Conservation (phyloP, 2,113 vertebrate genomes). For the Entomyzon cyanotis region DNA sequence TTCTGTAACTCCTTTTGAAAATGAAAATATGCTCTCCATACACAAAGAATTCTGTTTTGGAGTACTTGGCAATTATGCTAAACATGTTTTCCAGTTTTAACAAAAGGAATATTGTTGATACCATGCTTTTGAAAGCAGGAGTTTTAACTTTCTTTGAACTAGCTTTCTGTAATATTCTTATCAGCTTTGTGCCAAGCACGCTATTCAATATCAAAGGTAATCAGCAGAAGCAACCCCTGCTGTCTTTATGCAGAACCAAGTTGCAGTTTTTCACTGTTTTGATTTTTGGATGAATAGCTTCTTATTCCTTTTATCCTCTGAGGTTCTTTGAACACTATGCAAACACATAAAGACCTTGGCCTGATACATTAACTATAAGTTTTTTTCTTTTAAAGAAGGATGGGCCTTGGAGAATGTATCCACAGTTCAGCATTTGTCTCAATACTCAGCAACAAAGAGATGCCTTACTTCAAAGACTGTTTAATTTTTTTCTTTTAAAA, state of each 20-base stretch:
- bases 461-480: not conserved
- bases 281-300: slow-evolving; percentile 39
- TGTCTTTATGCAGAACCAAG: not conserved
- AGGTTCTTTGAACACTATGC: slow-evolving; percentile 20
- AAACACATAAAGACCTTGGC: slow-evolving; percentile 6
- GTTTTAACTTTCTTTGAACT: slow-evolving; percentile 44
- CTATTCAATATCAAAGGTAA: slow-evolving; percentile 61
- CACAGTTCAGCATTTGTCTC: not conserved
- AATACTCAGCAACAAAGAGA: not conserved
- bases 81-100: slow-evolving; percentile 38
- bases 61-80: slow-evolving; percentile 15
- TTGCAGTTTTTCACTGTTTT: slow-evolving; percentile 20
- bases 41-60: not conserved
- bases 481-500: not conserved
- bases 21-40: not conserved
- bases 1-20: not conserved
- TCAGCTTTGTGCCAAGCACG: slow-evolving; percentile 12
- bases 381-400: not conserved
- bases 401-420: not conserved
- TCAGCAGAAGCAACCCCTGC: slow-evolving; percentile 22
- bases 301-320: slow-evolving; percentile 29
- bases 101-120: slow-evolving; percentile 49
- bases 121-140: not conserved
- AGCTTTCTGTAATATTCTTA: slow-evolving; percentile 25
- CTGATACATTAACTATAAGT: not conserved